Base-by-base conservation (phyloP, 92 coral and sea anemone species). In the Nematostella vectensis region DNA sequence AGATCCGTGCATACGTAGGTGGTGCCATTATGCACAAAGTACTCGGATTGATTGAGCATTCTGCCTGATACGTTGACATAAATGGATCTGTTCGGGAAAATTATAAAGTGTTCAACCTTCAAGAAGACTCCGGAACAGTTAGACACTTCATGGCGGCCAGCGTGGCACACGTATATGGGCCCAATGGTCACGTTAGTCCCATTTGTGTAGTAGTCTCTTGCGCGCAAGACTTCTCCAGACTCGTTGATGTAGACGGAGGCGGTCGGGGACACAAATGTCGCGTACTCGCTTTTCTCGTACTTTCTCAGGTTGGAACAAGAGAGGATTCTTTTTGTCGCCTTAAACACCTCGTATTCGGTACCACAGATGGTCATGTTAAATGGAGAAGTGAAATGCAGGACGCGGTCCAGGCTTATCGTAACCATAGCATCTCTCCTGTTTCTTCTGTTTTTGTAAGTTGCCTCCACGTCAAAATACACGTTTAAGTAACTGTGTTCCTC, bases 1-100 rank as follows among this genome's bases (percentile, higher is more conserved):
- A 28, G 39, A 31, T 51, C 51, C n/a, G 70, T 58, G 39, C 85
- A 78, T 52, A 71, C 50, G 64, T 60, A 60, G 9, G 67, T 51
- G 25, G 57, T 63, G 31, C 29, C 12, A 37, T 72, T 66, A 36
- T 31, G 55, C 37, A 63, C 48, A 1, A 38, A 52, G 33, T 78
- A 57, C n/a, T 59, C 29, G 10, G 59, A 31, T 24, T 11, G 16
- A 40, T 56, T 29, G 42, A 27, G 67, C 30, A 67, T 3, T 0
- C 48, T 50, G 11, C 55, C 59, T 2, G 52, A 54, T 48, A 43
- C 47, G 31, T 78, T 65, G 47, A 75, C 52, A 28, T 54, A 47
- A 30, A 78, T 48, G 36, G 75, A 59, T 15, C 10, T 40, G 55
- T 78, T 71, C 12, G 67, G 4, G 18, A 78, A 28, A 2, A 52